Conservation (phyloP, 2,888 invertebrate species). For the Diploptera punctata region DNA sequence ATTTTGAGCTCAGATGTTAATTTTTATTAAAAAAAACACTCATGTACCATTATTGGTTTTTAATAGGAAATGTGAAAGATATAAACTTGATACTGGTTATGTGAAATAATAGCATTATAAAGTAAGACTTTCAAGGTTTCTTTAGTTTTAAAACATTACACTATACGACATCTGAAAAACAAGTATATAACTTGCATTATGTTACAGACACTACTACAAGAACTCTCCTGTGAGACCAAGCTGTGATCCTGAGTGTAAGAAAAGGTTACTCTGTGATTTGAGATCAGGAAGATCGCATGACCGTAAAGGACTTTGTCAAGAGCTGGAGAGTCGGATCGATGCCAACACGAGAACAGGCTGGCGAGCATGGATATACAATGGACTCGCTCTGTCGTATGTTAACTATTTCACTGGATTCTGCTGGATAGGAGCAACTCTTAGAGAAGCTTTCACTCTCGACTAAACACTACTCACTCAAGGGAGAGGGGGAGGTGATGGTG, state of each 20-base stretch:
- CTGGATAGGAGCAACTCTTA: slow-evolving; percentile 41
- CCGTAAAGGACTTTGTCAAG: slow-evolving; percentile 80
- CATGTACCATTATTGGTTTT: no score
- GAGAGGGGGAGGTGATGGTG: background rate
- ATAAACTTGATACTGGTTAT: no score
- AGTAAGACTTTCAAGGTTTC: no score
- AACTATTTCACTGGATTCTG: slow-evolving; percentile 40
- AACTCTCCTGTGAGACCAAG: slow-evolving; percentile 82
- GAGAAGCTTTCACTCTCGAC: slow-evolving; percentile 26
- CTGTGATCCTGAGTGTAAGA: slow-evolving; percentile 86
- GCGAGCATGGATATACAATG: slow-evolving; percentile 88
- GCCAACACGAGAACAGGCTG: slow-evolving; percentile 77
- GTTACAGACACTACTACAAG: slow-evolving; percentile 84
- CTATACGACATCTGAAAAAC: no score
- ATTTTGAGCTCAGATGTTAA: no score
- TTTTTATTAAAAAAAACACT: no score
- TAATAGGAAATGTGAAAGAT: no score
- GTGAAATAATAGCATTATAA: no score
- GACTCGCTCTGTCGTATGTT: slow-evolving; percentile 87
- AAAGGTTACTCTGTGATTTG: slow-evolving; percentile 84
- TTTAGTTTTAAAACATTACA: no score
- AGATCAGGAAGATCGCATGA: slow-evolving; percentile 88
- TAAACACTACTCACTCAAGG: background rate
- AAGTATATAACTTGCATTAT: no score
- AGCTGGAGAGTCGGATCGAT: slow-evolving; percentile 83